A percentile compares a stretch with the other conserved stretches of the same genome.
phyloP scores from a whole-genome alignment of 1,140 invertebrate genomes.

The Ptiloglossa arizonensis region DNA sequence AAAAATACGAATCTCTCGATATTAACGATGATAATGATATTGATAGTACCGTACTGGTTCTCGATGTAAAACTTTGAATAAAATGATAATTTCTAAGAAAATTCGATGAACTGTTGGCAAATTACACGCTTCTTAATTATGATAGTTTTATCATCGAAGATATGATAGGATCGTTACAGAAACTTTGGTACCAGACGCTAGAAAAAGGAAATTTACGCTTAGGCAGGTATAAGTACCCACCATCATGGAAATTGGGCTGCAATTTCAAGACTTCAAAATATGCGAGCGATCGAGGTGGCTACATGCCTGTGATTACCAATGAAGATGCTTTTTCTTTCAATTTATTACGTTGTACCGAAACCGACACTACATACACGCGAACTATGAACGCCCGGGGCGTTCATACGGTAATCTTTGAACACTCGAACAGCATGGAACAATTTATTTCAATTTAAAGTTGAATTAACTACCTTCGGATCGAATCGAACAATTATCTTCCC shows the following conservation, averaged over 20 bases:
- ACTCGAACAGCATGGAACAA: too few species aligned
- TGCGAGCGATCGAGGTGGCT: background rate
- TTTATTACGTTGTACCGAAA: constrained; percentile 19
- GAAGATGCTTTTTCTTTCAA: constrained; percentile 10
- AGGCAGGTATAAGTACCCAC: constrained; percentile 31
- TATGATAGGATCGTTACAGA: background rate
- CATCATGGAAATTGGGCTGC: constrained; percentile 38
- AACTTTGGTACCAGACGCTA: constrained; percentile 31
- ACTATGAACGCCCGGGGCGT: too few species aligned
- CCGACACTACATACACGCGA: constrained; percentile 5
- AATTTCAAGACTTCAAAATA: constrained; percentile 32
- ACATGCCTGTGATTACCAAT: constrained; percentile 42
- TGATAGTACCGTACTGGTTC: too few species aligned
- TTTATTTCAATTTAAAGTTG: too few species aligned
- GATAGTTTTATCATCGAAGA: background rate
- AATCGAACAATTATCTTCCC: too few species aligned
- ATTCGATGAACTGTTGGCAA: background rate
- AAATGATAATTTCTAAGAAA: background rate
- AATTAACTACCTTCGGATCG: too few species aligned
- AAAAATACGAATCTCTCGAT: background rate
- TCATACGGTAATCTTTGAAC: background rate
- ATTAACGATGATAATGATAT: too few species aligned
- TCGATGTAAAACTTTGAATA: background rate
- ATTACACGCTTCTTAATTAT: background rate
- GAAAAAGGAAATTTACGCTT: constrained; percentile 44